Evolutionary conservation across 2,797 vertebrate species (phyloP).

Genomic region (Xenentodon cancila): DNA sequence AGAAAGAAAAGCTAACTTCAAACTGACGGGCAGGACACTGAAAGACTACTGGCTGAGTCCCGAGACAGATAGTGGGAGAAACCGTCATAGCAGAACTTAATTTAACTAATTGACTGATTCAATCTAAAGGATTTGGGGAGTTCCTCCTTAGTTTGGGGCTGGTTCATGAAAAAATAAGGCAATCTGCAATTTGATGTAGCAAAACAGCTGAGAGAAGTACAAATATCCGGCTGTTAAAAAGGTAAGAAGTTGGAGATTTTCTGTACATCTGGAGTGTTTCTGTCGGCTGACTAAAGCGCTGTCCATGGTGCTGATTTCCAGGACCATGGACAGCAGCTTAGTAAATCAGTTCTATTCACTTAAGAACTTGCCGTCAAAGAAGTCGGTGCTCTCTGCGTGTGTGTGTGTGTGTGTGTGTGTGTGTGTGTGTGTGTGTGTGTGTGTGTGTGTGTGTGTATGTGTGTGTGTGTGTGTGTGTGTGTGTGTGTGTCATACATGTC

Average conservation of each 20-base stretch:
- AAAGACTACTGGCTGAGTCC: not conserved
- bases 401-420: constrained; percentile 3
- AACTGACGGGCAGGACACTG: not conserved
- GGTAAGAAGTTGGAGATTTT: too few relatives aligned
- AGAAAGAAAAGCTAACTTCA: constrained; percentile 22
- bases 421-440: constrained; percentile 10
- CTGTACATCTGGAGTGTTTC: too few relatives aligned
- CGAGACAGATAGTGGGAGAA: too few relatives aligned
- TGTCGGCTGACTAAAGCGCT: too few relatives aligned
- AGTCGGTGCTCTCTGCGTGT: not conserved
- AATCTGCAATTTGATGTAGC: not conserved
- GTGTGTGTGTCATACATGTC: constrained; percentile 4
- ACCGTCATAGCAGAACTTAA: too few relatives aligned
- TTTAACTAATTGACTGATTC: not conserved
- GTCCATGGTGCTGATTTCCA: constrained; percentile 40
- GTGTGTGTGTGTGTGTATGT: not conserved
- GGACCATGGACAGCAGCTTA: constrained; percentile 6
- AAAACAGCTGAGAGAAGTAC: too few relatives aligned
- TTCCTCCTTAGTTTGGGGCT: not conserved
- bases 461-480: not conserved
- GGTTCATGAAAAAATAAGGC: not conserved
- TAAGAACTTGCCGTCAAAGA: not conserved
- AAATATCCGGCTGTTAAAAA: too few relatives aligned
- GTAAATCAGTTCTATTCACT: not conserved
- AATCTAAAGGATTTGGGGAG: not conserved